Evolutionary conservation across 2,797 vertebrate species (phyloP).

Genomic region (Fringilla coelebs): DNA sequence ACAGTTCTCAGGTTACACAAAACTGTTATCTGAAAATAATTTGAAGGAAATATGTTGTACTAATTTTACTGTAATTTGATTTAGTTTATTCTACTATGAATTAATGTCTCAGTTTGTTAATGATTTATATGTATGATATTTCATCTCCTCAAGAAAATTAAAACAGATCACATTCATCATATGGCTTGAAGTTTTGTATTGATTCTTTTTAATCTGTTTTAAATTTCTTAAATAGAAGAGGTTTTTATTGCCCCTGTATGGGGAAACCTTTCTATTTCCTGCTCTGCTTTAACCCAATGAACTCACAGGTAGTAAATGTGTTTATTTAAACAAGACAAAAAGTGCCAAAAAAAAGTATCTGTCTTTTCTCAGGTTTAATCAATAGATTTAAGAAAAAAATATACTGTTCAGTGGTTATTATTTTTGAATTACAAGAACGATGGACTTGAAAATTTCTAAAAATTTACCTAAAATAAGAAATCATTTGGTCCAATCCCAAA

Average conservation of each 20-base stretch:
- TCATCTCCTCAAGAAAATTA: neutral
- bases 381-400: neutral
- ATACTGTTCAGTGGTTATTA: neutral
- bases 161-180: neutral
- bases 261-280: neutral
- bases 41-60: neutral
- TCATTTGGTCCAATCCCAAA: neutral
- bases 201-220: neutral
- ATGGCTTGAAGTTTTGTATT: neutral
- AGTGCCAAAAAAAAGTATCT: neutral
- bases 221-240: neutral
- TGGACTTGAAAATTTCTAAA: neutral
- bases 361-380: neutral
- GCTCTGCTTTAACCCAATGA: neutral
- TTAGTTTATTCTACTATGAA: neutral
- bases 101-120: neutral
- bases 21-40: neutral
- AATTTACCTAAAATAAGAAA: neutral
- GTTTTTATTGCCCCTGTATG: neutral
- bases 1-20: neutral
- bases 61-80: neutral
- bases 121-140: neutral
- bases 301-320: neutral
- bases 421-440: neutral
- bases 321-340: neutral